Percentiles rank a stretch among this genome's conserved stretches.
phyloP scores from a whole-genome alignment of 2,113 vertebrate genomes.

The Tachycineta bicolor region DNA sequence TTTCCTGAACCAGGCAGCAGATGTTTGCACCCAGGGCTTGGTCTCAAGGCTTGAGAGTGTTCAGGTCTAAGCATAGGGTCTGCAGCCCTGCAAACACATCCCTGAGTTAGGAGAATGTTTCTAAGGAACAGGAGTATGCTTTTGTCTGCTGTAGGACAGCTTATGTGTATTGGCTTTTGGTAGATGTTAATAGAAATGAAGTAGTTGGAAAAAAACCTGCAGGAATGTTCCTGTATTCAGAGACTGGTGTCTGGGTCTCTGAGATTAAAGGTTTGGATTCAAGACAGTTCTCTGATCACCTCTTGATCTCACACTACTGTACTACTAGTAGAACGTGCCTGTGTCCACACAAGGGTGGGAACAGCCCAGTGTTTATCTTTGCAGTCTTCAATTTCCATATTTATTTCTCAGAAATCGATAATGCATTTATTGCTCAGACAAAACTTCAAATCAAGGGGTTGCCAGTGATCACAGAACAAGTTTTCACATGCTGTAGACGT shows the following conservation, averaged over 20 bases:
- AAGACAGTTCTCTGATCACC: background rate
- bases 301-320: background rate
- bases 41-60: background rate
- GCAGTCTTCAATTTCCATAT: background rate
- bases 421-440: background rate
- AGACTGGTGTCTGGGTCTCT: background rate
- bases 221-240: background rate
- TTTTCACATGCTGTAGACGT: background rate
- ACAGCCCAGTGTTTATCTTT: background rate
- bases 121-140: background rate
- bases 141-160: background rate
- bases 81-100: background rate
- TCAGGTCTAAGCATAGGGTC: background rate
- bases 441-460: background rate
- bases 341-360: background rate
- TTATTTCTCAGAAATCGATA: background rate
- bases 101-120: background rate
- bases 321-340: background rate
- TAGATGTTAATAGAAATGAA: background rate
- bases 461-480: background rate
- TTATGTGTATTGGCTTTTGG: background rate
- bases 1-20: background rate
- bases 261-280: background rate
- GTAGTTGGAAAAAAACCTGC: background rate
- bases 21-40: background rate